Conservation (phyloP, 2,888 invertebrate species). For the Mesoligia furuncula region DNA sequence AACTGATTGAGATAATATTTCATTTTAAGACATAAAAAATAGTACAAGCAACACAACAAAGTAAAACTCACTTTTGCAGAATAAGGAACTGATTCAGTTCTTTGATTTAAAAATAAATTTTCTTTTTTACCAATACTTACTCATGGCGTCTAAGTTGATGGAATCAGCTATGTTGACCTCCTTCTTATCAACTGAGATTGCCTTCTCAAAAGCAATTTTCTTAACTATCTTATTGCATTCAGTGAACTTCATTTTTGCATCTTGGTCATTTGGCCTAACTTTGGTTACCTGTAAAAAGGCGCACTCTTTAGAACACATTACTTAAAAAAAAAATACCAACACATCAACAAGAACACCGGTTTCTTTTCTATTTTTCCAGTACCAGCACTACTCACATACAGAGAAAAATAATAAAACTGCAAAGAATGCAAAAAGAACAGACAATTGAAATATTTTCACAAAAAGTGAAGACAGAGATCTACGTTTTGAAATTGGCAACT, state of each 20-base stretch:
- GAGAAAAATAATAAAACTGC: too few relatives aligned
- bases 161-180: constrained; percentile 96
- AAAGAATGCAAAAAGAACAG: too few relatives aligned
- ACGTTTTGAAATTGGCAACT: not conserved
- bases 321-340: not conserved
- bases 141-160: constrained; percentile 97
- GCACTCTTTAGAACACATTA: not conserved
- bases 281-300: constrained; percentile 93
- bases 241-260: constrained; percentile 97
- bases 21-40: not conserved
- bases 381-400: too few relatives aligned
- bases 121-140: constrained; percentile 88
- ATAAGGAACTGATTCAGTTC: not conserved
- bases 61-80: not conserved
- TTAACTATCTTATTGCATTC: constrained; percentile 99
- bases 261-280: constrained; percentile 97
- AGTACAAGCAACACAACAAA: not conserved
- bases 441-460: too few relatives aligned
- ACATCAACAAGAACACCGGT: not conserved
- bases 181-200: constrained; percentile 97
- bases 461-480: too few relatives aligned
- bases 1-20: not conserved
- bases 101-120: not conserved
- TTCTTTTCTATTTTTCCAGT: not conserved
- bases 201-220: constrained; percentile 98